A percentile compares a stretch with the other conserved stretches of the same genome.
Conservation (phyloP, 2,113 vertebrate genomes). For the Cynoglossus semilaevis region DNA sequence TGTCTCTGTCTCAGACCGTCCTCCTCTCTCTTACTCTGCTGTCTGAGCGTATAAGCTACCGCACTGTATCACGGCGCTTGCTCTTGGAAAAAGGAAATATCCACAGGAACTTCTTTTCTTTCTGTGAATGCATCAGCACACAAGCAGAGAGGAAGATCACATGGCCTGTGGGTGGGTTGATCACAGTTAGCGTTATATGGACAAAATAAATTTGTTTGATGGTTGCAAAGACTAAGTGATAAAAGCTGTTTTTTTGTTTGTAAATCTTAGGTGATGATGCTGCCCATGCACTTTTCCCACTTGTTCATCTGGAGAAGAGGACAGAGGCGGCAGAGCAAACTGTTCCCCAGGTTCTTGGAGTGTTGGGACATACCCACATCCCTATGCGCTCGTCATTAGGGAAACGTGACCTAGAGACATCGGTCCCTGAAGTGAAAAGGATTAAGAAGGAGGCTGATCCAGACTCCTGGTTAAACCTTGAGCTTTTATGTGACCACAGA, state of each 20-base stretch:
- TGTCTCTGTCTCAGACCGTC: constrained; percentile 72
- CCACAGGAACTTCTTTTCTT: constrained; percentile 76
- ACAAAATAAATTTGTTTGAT: no score
- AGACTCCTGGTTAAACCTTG: constrained; percentile 72
- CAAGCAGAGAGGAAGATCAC: constrained; percentile 56
- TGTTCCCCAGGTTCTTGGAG: constrained; percentile 64
- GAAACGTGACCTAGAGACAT: constrained; percentile 55
- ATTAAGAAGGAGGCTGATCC: constrained; percentile 56
- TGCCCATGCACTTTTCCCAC: constrained; percentile 44
- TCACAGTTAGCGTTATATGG: background rate
- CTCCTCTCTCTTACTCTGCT: constrained; percentile 75
- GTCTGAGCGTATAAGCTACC: constrained; percentile 70
- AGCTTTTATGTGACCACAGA: constrained; percentile 62
- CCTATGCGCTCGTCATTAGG: constrained; percentile 64
- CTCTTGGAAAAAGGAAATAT: constrained; percentile 77
- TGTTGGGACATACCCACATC: constrained; percentile 71
- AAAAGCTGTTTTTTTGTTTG: background rate
- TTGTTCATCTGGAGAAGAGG: constrained; percentile 33
- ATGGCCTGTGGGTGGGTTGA: constrained; percentile 67
- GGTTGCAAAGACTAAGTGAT: background rate
- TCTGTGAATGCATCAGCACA: constrained; percentile 69
- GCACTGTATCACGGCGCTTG: constrained; percentile 68
- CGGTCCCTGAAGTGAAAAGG: constrained; percentile 49
- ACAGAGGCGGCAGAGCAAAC: constrained; percentile 14
- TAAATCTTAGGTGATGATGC: constrained; percentile 48